Percentiles rank a stretch among this genome's conserved stretches.
Conservation (phyloP, 2,797 vertebrate species). For the Platalea minor region DNA sequence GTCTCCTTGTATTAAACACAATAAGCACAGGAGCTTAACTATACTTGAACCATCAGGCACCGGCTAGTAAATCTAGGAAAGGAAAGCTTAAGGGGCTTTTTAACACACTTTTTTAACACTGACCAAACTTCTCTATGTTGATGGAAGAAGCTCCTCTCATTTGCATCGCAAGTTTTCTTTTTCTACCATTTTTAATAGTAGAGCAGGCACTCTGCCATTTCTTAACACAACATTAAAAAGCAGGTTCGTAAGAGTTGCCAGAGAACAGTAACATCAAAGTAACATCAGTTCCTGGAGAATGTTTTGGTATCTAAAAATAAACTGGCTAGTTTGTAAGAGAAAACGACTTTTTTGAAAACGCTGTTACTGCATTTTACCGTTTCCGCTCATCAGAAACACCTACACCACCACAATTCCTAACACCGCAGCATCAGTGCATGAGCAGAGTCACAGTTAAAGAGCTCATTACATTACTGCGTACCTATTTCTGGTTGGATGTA, state of each 20-base stretch:
- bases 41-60: neutral
- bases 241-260: neutral
- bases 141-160: neutral
- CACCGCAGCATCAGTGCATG: fast-evolving
- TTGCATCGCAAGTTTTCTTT: neutral
- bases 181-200: neutral
- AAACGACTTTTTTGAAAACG: fast-evolving
- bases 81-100: neutral
- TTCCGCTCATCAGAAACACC: neutral
- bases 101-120: no score
- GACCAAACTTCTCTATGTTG: neutral
- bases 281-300: neutral
- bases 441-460: neutral
- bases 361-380: neutral
- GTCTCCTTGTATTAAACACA: neutral
- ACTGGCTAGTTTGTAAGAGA: neutral
- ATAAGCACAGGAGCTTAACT: neutral
- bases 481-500: neutral
- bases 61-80: neutral
- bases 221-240: neutral
- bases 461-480: neutral
- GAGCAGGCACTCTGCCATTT: neutral
- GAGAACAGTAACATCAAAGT: neutral
- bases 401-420: neutral
- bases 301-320: neutral